Base-by-base conservation (phyloP, 2,888 invertebrate species). In the Saturnia pavonia region DNA sequence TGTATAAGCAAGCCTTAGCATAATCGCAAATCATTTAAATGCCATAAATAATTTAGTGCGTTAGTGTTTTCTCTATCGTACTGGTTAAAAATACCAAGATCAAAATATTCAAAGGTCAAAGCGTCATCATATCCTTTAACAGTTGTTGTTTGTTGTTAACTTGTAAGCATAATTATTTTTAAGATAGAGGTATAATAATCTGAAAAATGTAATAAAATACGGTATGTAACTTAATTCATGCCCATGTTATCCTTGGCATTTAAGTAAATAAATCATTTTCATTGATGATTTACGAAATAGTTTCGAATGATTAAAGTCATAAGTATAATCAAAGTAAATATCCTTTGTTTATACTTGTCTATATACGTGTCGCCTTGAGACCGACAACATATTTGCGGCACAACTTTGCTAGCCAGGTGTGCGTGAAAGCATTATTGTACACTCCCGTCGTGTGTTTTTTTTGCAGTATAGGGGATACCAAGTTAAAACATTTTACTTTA, bases 21-120 rank as follows among this genome's bases (percentile, higher is more conserved):
- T 16, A 45, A 11, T 63, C 22, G 42, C 19, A 57, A 68, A 68
- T 68, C 57, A 14, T 40, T 22, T 68, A 57, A 40, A 68, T 68
- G 22, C 40, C 68, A 68, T 40, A 42, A 25, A 40, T 40, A 43
- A 60, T 60, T 60, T 42, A 60, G 25, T 1, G 51, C 48, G 16
- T 40, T 22, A 40, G 9, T 43, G n/a, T 34, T 60, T 1, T 43
- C 4, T 54, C 19, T 19, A 60, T 69, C 22, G 1, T 34, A 40
- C 22, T 42, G 22, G 40, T 57, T 57, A 48, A 57, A 42, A 69
- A 43, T 69, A 9, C 43, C 42, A 43, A 25, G 19, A 19, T 22
- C 14, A 69, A 51, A 40, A 51, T 42, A 19, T 27, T 27, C 45
- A 34, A 60, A 60, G 57, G 57, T 60, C 57, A 27, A 27, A 27